Conservation (phyloP, 2,888 invertebrate genomes). For the Eristalis tenax region DNA sequence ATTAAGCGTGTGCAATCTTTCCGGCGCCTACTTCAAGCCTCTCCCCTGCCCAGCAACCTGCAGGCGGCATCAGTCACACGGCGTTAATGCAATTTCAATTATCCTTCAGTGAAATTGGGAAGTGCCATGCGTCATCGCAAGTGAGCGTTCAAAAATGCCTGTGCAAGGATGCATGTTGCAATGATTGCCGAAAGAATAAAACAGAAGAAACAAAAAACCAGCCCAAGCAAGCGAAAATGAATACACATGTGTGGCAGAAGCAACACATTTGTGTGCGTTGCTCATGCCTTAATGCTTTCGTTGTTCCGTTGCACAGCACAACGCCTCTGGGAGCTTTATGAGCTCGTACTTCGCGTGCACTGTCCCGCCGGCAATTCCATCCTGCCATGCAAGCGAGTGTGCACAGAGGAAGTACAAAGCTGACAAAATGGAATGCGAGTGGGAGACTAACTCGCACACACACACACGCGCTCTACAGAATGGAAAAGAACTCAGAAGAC, state of each 20-base stretch:
- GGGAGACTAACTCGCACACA: not conserved
- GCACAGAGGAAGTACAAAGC: not conserved
- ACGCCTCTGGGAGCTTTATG: slow-evolving; percentile 1
- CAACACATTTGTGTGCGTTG: slow-evolving; percentile 4
- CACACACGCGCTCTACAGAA: not conserved
- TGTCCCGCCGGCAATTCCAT: not conserved
- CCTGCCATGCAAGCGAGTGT: not conserved
- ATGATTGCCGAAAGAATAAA: slow-evolving; percentile 4
- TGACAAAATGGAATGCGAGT: not conserved
- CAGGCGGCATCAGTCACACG: not conserved
- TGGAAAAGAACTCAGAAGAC: not conserved
- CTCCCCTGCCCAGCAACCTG: not conserved
- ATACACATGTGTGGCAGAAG: not conserved
- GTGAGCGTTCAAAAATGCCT: not conserved
- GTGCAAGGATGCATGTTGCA: slow-evolving; percentile 13
- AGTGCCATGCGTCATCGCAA: not conserved
- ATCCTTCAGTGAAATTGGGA: not conserved
- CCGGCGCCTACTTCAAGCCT: not conserved
- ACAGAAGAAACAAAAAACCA: not conserved
- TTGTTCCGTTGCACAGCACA: slow-evolving; percentile 11
- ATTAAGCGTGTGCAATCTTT: too few relatives aligned
- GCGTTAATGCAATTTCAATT: not conserved
- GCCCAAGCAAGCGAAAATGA: not conserved
- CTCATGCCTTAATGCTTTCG: slow-evolving; percentile 14
- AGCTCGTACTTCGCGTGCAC: slow-evolving; percentile 2